Evolutionary conservation across 2,113 vertebrate species (phyloP).

Genomic region (Hydrolagus affinis): DNA sequence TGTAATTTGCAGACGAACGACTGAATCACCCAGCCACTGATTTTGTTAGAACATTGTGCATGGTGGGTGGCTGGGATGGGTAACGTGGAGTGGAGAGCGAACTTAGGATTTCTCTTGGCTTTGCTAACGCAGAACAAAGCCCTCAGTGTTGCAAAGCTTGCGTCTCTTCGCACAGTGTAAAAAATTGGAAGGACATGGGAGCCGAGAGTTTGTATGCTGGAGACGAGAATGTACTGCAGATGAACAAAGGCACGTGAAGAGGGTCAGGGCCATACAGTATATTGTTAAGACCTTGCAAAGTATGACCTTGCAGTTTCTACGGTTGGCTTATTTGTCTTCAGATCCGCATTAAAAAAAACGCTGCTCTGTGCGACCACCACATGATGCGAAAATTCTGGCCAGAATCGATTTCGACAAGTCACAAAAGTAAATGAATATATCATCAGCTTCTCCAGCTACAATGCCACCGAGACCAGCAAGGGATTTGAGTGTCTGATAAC

Average conservation of each 20-base stretch:
- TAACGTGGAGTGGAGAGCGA: too few relatives aligned
- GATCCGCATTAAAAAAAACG: background rate
- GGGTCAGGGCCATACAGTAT: background rate
- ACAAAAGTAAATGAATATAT: background rate
- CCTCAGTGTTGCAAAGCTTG: too few relatives aligned
- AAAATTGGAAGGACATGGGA: background rate
- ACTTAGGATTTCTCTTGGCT: too few relatives aligned
- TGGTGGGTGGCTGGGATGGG: background rate
- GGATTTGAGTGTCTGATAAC: background rate
- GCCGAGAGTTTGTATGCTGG: background rate
- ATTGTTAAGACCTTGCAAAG: background rate
- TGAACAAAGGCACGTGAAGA: background rate
- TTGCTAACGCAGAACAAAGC: too few relatives aligned
- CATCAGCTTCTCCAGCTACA: background rate
- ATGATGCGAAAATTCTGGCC: background rate
- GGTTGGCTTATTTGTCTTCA: background rate
- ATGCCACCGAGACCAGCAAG: background rate
- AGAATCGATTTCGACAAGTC: background rate
- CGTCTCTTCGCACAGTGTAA: background rate
- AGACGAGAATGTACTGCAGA: background rate
- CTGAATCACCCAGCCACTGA: background rate
- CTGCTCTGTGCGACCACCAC: background rate
- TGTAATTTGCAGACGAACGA: background rate
- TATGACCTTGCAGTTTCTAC: background rate
- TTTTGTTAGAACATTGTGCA: background rate